Evolutionary conservation across 2,888 invertebrate genomes (phyloP).

Genomic region (Campopleginae sp.): DNA sequence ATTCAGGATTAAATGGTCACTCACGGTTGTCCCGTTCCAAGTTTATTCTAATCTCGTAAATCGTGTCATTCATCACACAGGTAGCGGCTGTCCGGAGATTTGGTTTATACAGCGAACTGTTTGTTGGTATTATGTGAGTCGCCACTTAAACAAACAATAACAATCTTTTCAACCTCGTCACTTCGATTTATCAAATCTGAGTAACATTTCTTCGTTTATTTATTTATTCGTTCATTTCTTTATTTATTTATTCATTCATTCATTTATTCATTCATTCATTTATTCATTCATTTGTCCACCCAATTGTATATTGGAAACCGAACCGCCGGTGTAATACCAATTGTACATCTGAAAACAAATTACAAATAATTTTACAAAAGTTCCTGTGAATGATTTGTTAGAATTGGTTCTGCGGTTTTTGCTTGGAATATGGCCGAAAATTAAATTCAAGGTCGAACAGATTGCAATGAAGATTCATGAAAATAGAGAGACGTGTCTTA

Average conservation of each 20-base stretch:
- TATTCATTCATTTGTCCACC: conserved; percentile 64
- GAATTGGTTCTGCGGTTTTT: neutral
- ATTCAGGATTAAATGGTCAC: conserved; percentile 41
- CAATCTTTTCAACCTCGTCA: neutral
- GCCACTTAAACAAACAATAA: conserved; percentile 73
- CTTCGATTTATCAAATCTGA: neutral
- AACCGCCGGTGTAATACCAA: conserved; percentile 82
- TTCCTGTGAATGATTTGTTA: neutral
- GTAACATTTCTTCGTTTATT: conserved; percentile 5
- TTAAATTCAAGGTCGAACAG: neutral
- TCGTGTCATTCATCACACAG: conserved; percentile 70
- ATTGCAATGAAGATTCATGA: no score
- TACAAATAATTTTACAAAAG: neutral
- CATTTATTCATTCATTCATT: conserved; percentile 64
- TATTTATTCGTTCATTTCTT: conserved; percentile 21
- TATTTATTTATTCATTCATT: conserved; percentile 63
- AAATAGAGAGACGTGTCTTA: conserved; percentile 58
- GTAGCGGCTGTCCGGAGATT: conserved; percentile 75
- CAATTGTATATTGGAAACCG: conserved; percentile 72
- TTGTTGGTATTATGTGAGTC: conserved; percentile 71
- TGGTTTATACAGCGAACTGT: conserved; percentile 76
- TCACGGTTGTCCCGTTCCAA: conserved; percentile 70
- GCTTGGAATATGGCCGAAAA: neutral
- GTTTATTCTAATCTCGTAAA: conserved; percentile 75
- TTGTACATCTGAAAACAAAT: conserved; percentile 77